These are phyloP conservation scores for Channa maculata DNA, from an alignment of 2,113 vertebrate genomes.

Conservation along the genomic window DNA sequence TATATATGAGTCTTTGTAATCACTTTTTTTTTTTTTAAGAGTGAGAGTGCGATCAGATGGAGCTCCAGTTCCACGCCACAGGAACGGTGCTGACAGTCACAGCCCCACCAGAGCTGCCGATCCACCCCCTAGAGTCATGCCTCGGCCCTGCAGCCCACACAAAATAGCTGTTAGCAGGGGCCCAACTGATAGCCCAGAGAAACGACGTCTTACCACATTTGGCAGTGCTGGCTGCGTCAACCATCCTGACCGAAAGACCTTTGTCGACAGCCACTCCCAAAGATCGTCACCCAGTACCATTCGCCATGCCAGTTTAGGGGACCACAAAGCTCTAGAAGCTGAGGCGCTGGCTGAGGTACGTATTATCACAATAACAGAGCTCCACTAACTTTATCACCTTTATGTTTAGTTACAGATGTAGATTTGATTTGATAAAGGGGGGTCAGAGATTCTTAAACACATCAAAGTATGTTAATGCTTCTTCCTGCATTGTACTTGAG, in stretches of 20 bases:
- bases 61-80: constrained; percentile 90
- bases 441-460: no score
- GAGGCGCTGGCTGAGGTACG: constrained; percentile 94
- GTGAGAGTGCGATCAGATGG: constrained; percentile 95
- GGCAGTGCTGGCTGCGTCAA: constrained; percentile 94
- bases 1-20: not conserved
- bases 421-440: no score
- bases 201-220: constrained; percentile 93
- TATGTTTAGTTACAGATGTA: not conserved
- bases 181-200: constrained; percentile 93
- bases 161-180: constrained; percentile 89
- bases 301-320: constrained; percentile 94
- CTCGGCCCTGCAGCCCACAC: constrained; percentile 97
- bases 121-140: constrained; percentile 92
- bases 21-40: constrained; percentile 69
- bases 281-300: constrained; percentile 88
- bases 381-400: not conserved
- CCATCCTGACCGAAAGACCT: constrained; percentile 91
- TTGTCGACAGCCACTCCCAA: constrained; percentile 88
- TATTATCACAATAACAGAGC: not conserved
- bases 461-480: no score
- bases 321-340: constrained; percentile 96
- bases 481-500: no score
- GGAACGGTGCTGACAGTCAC: constrained; percentile 90
- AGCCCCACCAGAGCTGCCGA: constrained; percentile 91